Evolutionary conservation across 2,888 invertebrate species (phyloP), one percentile per base, ranked within the genome.

Genomic region (Xestobium rufovillosum): DNA sequence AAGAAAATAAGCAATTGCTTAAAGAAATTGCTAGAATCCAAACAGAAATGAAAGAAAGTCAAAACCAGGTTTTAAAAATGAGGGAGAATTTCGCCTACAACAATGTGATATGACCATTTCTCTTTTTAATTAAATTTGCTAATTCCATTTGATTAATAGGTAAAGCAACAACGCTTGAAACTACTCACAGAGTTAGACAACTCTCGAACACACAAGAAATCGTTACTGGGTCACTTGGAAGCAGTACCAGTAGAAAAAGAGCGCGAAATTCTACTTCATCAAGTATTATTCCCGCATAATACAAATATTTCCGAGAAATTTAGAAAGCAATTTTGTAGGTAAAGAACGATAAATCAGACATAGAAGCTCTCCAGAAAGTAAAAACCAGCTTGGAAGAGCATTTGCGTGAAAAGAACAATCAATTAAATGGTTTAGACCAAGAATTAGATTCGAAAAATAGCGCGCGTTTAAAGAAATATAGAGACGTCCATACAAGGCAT

Each of bases 401-500:
- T 30, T 12, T 44, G 3, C 17, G 36, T 11, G 38, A 41, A 8
- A 53, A 53, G 34, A 43, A 48, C 16, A 43, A 45, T 19, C 47
- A 47, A 11, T 29, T 53, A 11, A 37, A 37, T 4, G 50, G 49
- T 38, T 34, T 53, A 16, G 47, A 52, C 31, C 34, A 43, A 28
- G 50, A 54, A 39, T 38, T 54, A 31, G 50, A 53, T 26, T 49
- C 49, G n/a, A 52, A 51, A 39, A 52, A 54, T 42, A 49, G 45
- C 12, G 47, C 48, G 2, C 43, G 52, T 16, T 39, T 54, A 14
- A 52, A 52, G 38, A 54, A 53, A 35, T 51, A 54, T 30, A 51
- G 48, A 31, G 52, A 54, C 27, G 37, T 54, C 26, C 34, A 52
- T n/a, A 49, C 50, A 31, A 41, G 52, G 6, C 52, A 48, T n/a